Evolutionary conservation across 2,888 invertebrate genomes (phyloP).

Genomic region (Hydroisotoma schaefferi): DNA sequence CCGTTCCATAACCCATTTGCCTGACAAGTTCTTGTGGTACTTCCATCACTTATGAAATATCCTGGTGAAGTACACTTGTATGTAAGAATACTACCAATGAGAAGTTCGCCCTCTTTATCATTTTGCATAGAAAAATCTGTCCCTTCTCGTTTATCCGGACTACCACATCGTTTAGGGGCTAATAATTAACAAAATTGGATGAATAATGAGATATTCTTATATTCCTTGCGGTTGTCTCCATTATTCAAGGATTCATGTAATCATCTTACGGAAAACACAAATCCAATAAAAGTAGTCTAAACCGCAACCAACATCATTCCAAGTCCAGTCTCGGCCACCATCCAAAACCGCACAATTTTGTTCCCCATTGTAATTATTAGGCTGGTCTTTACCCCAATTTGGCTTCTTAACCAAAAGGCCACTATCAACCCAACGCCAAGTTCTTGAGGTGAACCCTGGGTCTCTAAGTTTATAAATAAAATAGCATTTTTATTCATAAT

Average conservation of each 20-base stretch:
- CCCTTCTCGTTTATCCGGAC: slow-evolving; percentile 68
- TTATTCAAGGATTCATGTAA: not conserved
- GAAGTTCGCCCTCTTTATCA: slow-evolving; percentile 29
- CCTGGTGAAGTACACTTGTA: slow-evolving; percentile 36
- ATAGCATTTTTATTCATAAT: not conserved
- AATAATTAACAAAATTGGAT: slow-evolving; percentile 43
- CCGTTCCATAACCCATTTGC: slow-evolving; percentile 77
- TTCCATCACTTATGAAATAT: slow-evolving; percentile 33
- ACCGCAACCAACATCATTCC: slow-evolving; percentile 94
- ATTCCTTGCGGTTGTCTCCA: not conserved
- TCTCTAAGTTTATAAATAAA: no score
- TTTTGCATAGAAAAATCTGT: slow-evolving; percentile 34
- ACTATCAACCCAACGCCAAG: slow-evolving; percentile 90
- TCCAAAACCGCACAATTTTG: slow-evolving; percentile 93
- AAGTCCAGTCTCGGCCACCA: slow-evolving; percentile 82
- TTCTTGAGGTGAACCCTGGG: slow-evolving; percentile 73
- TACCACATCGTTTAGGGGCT: slow-evolving; percentile 83
- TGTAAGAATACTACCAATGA: slow-evolving; percentile 34
- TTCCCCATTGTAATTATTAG: slow-evolving; percentile 92
- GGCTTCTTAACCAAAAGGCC: slow-evolving; percentile 74
- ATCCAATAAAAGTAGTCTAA: slow-evolving; percentile 90
- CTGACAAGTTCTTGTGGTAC: slow-evolving; percentile 38
- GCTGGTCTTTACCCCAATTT: slow-evolving; percentile 90
- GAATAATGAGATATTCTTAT: not conserved
- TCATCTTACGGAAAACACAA: slow-evolving; percentile 56